Percentiles rank a stretch among this genome's conserved stretches.
These are phyloP conservation scores for Drosophila kurseongensis DNA, from an alignment of 1,140 invertebrate genomes.

Conservation along the genomic window DNA sequence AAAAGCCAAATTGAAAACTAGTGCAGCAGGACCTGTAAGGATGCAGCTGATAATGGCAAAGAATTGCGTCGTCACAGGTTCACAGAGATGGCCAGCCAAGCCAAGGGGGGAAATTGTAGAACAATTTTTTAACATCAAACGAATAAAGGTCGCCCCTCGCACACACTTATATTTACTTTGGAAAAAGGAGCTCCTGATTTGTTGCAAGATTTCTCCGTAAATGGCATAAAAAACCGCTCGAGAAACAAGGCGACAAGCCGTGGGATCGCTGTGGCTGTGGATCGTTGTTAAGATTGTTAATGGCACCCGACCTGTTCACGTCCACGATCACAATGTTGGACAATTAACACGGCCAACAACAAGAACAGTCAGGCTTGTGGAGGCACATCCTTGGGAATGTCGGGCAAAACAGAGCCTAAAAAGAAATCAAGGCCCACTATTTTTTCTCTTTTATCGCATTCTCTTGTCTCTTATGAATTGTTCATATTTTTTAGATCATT, in stretches of 20 bases:
- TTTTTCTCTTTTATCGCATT: constrained; percentile 47
- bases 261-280: constrained; percentile 61
- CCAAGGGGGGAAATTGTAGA: constrained; percentile 43
- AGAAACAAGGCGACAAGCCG: constrained; percentile 67
- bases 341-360: constrained; percentile 74
- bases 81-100: constrained; percentile 13
- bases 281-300: constrained; percentile 71
- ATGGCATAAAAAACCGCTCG: constrained; percentile 75
- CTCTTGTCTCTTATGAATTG: constrained; percentile 57
- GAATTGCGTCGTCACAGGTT: constrained; percentile 82
- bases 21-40: constrained; percentile 63
- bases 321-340: constrained; percentile 42
- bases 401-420: constrained; percentile 55
- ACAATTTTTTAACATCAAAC: constrained; percentile 77
- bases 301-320: constrained; percentile 57
- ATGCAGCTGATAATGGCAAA: constrained; percentile 72
- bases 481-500: constrained; percentile 69
- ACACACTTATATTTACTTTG: constrained; percentile 10
- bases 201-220: constrained; percentile 82
- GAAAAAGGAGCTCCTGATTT: constrained; percentile 75
- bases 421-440: constrained; percentile 57
- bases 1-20: constrained; percentile 75
- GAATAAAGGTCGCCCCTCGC: constrained; percentile 64
- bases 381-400: constrained; percentile 76
- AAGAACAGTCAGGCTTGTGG: constrained; percentile 24